A percentile compares a stretch with the other conserved stretches of the same genome.
Conservation (phyloP, 1,140 invertebrate genomes). For the Zelostemma sp. region DNA sequence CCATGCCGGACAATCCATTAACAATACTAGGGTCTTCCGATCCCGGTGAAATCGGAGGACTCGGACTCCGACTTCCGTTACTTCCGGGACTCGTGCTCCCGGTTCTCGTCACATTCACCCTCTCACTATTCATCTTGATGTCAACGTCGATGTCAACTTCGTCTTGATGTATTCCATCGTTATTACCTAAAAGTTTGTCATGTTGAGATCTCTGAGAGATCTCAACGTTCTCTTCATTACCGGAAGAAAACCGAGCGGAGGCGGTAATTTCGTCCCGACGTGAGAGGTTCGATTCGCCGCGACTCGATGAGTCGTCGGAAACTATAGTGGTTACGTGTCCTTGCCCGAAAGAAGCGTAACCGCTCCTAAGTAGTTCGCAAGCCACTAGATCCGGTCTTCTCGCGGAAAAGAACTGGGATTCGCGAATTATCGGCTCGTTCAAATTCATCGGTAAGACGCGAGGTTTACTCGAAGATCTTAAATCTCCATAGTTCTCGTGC, state of each 20-base stretch:
- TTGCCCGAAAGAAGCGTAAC: slow-evolving; percentile 17
- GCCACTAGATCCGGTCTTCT: slow-evolving; percentile 18
- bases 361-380: slow-evolving; percentile 19
- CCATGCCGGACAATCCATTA: slow-evolving; percentile 23
- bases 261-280: background rate
- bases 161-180: slow-evolving; percentile 24
- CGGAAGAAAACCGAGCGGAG: background rate
- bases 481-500: slow-evolving; percentile 25
- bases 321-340: slow-evolving; percentile 9
- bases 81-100: slow-evolving; percentile 64
- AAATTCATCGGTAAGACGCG: slow-evolving; percentile 45
- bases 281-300: background rate
- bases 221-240: background rate
- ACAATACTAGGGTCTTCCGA: slow-evolving; percentile 57
- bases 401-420: slow-evolving; percentile 1
- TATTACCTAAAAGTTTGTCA: slow-evolving; percentile 7
- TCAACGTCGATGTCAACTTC: slow-evolving; percentile 45
- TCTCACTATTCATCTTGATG: background rate
- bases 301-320: slow-evolving; percentile 9
- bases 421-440: slow-evolving; percentile 1
- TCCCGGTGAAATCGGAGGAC: slow-evolving; percentile 65
- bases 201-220: slow-evolving; percentile 13
- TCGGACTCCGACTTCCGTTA: slow-evolving; percentile 61
- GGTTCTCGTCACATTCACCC: slow-evolving; percentile 42
- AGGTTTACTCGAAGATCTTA: slow-evolving; percentile 5